phyloP scores from a whole-genome alignment of 2,888 invertebrate species.

The Hirtodrosophila trivittata region DNA sequence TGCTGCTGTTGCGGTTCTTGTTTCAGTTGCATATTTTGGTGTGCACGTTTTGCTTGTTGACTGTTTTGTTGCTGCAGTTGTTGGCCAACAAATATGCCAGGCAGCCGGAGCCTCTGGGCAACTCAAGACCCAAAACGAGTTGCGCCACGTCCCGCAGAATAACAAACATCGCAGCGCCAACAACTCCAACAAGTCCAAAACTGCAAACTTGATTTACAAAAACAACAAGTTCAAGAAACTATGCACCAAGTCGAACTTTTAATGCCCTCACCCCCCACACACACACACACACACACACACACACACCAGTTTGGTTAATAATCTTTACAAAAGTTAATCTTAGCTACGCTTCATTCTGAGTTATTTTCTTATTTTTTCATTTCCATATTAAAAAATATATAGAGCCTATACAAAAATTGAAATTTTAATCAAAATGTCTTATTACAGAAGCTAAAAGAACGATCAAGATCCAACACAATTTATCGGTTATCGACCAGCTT shows the following conservation, averaged over 20 bases:
- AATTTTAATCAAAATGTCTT: too few species aligned
- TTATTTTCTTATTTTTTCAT: too few species aligned
- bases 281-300: conserved; percentile 1
- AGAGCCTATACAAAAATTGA: too few species aligned
- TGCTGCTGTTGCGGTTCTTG: conserved; percentile 57
- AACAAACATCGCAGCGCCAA: conserved; percentile 67
- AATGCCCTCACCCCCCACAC: conserved; percentile 34
- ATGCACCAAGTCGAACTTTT: conserved; percentile 46
- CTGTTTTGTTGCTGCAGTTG: conserved; percentile 40
- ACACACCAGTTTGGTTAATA: conserved; percentile 16
- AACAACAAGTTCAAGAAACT: conserved; percentile 29
- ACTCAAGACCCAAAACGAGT: conserved; percentile 67
- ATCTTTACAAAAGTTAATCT: conserved; percentile 18
- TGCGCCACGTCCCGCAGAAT: conserved; percentile 72
- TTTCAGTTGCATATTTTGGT: conserved; percentile 76
- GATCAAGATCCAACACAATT: too few species aligned
- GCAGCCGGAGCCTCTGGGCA: conserved; percentile 42
- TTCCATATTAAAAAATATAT: too few species aligned
- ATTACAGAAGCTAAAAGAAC: too few species aligned
- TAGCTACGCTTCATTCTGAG: conserved; percentile 1
- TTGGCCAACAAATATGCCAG: conserved; percentile 74
- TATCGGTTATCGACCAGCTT: too few species aligned
- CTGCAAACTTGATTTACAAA: conserved; percentile 73
- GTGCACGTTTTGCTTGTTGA: conserved; percentile 77
- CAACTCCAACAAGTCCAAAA: conserved; percentile 55